Evolutionary conservation across 2,888 invertebrate genomes (phyloP).

Genomic region (Oxycera nigricornis): DNA sequence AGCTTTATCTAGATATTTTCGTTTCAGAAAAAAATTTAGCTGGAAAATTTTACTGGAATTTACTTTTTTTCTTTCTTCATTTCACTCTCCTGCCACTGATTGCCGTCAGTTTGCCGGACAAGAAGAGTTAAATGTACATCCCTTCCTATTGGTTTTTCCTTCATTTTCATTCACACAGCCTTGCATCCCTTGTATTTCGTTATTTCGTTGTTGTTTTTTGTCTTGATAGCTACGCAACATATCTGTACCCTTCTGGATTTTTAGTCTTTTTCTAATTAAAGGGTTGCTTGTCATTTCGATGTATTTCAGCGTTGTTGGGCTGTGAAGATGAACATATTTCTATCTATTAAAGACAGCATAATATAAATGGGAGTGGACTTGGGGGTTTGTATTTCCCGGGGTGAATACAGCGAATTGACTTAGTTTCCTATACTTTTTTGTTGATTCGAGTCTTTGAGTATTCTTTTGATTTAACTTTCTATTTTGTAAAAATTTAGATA

Average conservation of each 20-base stretch:
- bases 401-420: too few relatives aligned
- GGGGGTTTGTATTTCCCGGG: too few relatives aligned
- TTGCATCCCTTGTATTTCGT: background rate
- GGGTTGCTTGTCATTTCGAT: constrained; percentile 38
- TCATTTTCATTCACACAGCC: background rate
- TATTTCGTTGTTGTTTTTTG: background rate
- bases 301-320: constrained; percentile 34
- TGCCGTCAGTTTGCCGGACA: background rate
- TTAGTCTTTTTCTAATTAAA: constrained; percentile 35
- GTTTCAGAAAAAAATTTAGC: constrained; percentile 1
- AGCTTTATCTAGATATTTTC: background rate
- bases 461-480: too few relatives aligned
- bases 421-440: too few relatives aligned
- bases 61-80: constrained; percentile 4
- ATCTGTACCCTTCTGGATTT: constrained; percentile 25
- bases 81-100: background rate
- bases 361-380: too few relatives aligned
- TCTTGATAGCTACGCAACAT: background rate
- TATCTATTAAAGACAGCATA: background rate
- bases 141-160: background rate
- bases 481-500: too few relatives aligned
- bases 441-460: too few relatives aligned
- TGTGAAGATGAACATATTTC: constrained; percentile 39
- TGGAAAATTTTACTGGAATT: constrained; percentile 4
- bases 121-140: constrained; percentile 10